Evolutionary conservation across 2,888 invertebrate genomes (phyloP).

Genomic region (Xylocampa areola): DNA sequence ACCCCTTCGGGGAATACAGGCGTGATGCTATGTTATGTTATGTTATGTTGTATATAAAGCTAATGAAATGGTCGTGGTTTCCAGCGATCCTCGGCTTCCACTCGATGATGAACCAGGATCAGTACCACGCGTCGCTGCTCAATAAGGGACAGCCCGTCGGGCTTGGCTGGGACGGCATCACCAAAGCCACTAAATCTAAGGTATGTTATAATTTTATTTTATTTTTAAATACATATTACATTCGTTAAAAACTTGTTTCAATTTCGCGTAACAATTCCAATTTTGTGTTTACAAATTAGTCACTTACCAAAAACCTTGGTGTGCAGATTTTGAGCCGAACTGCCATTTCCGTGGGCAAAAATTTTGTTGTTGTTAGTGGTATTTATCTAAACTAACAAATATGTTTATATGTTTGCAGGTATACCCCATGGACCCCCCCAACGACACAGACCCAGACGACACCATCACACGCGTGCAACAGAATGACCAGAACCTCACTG

Average conservation of each 20-base stretch:
- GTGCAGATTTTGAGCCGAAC: too few species aligned
- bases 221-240: too few species aligned
- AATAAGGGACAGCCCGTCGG: conserved; percentile 97
- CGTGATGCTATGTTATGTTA: too few species aligned
- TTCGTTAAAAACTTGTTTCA: too few species aligned
- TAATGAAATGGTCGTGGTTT: conserved; percentile 56
- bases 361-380: too few species aligned
- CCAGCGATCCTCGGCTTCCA: conserved; percentile 99
- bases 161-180: conserved; percentile 98
- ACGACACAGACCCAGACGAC: conserved; percentile 98
- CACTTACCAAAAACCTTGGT: too few species aligned
- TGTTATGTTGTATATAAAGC: background rate
- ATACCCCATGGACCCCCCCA: conserved; percentile 98
- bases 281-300: too few species aligned
- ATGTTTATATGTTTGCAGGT: conserved; percentile 75
- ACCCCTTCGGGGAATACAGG: too few species aligned
- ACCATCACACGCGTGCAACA: conserved; percentile 96
- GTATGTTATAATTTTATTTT: too few species aligned
- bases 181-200: conserved; percentile 97
- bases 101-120: conserved; percentile 99
- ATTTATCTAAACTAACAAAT: background rate
- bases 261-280: too few species aligned
- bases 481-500: conserved; percentile 95
- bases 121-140: conserved; percentile 98
- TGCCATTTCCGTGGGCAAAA: too few species aligned